Evolutionary conservation across 2,888 invertebrate species (phyloP), one percentile per base, ranked within the genome.

Genomic region (Ichneumoninae sp.): DNA sequence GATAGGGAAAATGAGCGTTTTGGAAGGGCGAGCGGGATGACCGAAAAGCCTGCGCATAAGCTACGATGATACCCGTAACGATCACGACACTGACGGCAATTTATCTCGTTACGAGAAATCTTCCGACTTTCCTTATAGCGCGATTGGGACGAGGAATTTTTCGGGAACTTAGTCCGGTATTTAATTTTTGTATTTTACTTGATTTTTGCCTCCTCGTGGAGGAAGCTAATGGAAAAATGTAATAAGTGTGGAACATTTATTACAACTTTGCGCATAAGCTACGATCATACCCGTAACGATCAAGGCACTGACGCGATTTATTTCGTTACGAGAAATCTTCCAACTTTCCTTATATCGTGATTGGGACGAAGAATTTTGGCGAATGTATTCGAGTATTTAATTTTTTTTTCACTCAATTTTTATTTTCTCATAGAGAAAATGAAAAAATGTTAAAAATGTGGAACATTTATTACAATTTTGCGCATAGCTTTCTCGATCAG

Each of bases 231-330:
- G 8, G 36, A 36, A 36, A 8, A 36, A 8, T 36, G 36, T 8
- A 1, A 8, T 36, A 36, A 36, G 7, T 36, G 8, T 36, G 36
- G 36, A 36, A 36, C 36, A 36, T 36, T 36, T 8, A 36, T 8
- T 8, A 36, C 7, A 36, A 36, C 7, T 36, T 36, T 8, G 36
- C 5, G 36, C 36, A 26, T 65, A 70, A 79, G 74, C 74, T 63
- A 52, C 50, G 40, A n/a, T 30, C 69, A 70, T 79, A 75, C 75
- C 63, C 70, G n/a, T 47, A 70, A 83, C 74, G 78, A 83, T 83
- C 70, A 79, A 8, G 63, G 52, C n/a, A 73, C 13, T 54, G 65
- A 44, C 66, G 63, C n/a, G 19, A 50, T 70, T 63, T 63, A 63
- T 63, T n/a, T 13, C 16, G 60, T 63, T 33, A n/a, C n/a, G 54